phyloP scores from a whole-genome alignment of 1,140 invertebrate species.

The Arion vulgaris region DNA sequence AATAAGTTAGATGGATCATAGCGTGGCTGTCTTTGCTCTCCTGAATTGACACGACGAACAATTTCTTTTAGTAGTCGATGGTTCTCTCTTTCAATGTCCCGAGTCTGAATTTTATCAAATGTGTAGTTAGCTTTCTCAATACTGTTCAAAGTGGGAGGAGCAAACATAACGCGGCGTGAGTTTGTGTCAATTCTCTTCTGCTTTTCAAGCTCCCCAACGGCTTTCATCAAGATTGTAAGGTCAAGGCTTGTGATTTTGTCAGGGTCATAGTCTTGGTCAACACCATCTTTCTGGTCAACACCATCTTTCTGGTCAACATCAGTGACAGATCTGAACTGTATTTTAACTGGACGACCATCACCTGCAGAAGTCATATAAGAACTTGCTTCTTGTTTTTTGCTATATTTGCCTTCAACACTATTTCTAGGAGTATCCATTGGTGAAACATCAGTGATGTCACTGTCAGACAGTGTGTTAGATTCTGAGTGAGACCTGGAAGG shows the following conservation, averaged over 20 bases:
- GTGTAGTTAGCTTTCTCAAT: conserved; percentile 58
- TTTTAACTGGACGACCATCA: conserved; percentile 11
- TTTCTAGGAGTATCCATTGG: conserved; percentile 61
- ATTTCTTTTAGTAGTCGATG: conserved; percentile 66
- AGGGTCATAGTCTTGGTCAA: conserved; percentile 33
- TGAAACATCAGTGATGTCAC: conserved; percentile 71
- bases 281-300: background rate
- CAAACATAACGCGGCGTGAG: conserved; percentile 64
- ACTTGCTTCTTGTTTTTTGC: background rate
- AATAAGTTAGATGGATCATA: conserved; percentile 41
- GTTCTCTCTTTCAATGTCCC: conserved; percentile 68
- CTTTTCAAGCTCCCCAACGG: conserved; percentile 68
- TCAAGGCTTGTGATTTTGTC: conserved; percentile 58
- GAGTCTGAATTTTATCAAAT: conserved; percentile 57
- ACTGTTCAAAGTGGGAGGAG: conserved; percentile 47
- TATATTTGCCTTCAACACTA: conserved; percentile 19
- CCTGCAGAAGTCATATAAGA: conserved; percentile 12
- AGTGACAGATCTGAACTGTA: conserved; percentile 10
- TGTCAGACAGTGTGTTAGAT: conserved; percentile 47
- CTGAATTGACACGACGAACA: conserved; percentile 55
- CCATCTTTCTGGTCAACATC: background rate
- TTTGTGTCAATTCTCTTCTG: conserved; percentile 57
- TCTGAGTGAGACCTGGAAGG: background rate
- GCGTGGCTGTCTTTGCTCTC: conserved; percentile 42
- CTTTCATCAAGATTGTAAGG: conserved; percentile 68